Evolutionary conservation across 1,140 invertebrate species (phyloP), one percentile per base, ranked within the genome.

Genomic region (Drosophila pallidifrons): DNA sequence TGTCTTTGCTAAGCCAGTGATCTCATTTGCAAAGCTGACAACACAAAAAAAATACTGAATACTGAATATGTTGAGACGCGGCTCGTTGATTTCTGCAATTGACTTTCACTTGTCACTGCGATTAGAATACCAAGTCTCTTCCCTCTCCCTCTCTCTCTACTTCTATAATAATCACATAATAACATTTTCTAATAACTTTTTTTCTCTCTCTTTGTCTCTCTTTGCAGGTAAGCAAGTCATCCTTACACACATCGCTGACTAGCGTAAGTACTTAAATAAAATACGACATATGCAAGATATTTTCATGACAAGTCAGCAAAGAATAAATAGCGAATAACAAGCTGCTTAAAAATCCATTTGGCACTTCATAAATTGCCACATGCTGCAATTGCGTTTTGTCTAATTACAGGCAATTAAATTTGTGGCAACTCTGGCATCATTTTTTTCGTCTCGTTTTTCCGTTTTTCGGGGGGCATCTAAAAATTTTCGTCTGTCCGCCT

Each of bases 361-460:
- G 70, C 77, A 77, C 70, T 78, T 77, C 69, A 77, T 77, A 80
- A 80, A 80, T 77, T 61, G 70, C 64, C 54, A 30, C 54, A 68
- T 51, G 43, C 11, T 54, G 60, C 58, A 71, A 47, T 60, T 74
- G 71, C 69, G 55, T 64, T 67, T 54, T 82, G 59, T 67, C 79
- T 87, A 87, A 87, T 87, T 87, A 60, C 45, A 46, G 72, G 79
- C 72, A 83, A 86, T 86, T 86, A 87, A 79, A 86, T 61, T 68
- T 79, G 75, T 77, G 82, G 82, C 82, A 87, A 72, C 60, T 63
- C 43, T 57, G 35, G 35, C 71, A 76, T 25, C 20, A 25, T 25
- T 25, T 25, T 25, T 25, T 0, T 25, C 20, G 20, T 25, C 20
- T 25, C 20, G 20, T 25, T 25, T 25, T 25, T 25, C 70, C 83